Percentiles rank a stretch among this genome's conserved stretches.
These are phyloP conservation scores for Enteromius viviparus DNA, from an alignment of 2,797 vertebrate species.

Conservation along the genomic window DNA sequence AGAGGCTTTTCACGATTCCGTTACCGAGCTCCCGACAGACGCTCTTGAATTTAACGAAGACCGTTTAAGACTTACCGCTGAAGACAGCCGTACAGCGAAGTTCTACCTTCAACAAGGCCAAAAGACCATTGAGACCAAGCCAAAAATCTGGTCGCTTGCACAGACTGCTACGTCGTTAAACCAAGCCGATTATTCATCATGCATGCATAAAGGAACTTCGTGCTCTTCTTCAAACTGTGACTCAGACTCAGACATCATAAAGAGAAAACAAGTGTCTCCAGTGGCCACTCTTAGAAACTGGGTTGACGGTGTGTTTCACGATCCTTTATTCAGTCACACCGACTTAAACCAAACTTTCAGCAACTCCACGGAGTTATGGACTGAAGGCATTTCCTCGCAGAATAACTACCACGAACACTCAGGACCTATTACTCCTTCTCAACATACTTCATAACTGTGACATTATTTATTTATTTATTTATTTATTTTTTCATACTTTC, in stretches of 20 bases:
- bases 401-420: constrained; percentile 79
- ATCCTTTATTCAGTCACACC: constrained; percentile 88
- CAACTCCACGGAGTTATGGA: constrained; percentile 84
- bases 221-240: constrained; percentile 67
- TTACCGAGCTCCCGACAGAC: constrained; percentile 70
- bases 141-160: constrained; percentile 98
- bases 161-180: constrained; percentile 89
- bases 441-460: constrained; percentile 39
- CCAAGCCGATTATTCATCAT: constrained; percentile 88
- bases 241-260: constrained; percentile 73
- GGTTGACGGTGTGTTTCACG: constrained; percentile 97
- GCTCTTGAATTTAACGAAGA: constrained; percentile 82
- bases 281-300: constrained; percentile 95
- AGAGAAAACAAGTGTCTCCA: constrained; percentile 88
- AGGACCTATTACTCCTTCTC: constrained; percentile 67
- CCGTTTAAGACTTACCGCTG: constrained; percentile 69
- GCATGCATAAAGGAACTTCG: constrained; percentile 80
- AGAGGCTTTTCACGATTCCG: constrained; percentile 65
- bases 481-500: constrained; percentile 54
- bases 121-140: constrained; percentile 80
- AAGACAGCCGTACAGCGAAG: constrained; percentile 72
- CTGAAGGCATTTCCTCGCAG: constrained; percentile 81
- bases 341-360: constrained; percentile 83
- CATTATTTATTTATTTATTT: neutral
- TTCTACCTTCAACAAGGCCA: constrained; percentile 80